Conservation (phyloP, 2,797 vertebrate species). For the Cheirogaleus major region DNA sequence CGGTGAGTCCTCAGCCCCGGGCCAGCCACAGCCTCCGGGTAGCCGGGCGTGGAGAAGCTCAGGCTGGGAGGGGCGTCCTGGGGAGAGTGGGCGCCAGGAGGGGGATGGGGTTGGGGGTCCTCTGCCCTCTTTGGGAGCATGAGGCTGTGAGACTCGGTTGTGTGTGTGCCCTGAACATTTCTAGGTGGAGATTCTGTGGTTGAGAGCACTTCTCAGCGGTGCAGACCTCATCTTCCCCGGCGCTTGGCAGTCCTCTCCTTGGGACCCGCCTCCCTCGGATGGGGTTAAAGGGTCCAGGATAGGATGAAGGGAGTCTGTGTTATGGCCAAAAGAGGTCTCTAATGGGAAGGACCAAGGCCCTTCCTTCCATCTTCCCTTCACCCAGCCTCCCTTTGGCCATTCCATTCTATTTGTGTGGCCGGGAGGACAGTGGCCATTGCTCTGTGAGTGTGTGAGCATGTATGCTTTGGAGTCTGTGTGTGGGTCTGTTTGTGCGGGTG, state of each 20-base stretch:
- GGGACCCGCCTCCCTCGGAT: background rate
- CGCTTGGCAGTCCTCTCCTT: background rate
- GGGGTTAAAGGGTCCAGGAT: background rate
- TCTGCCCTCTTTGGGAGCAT: background rate
- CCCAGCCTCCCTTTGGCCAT: background rate
- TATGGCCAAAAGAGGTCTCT: background rate
- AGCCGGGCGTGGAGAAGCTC: background rate
- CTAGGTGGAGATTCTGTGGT: background rate
- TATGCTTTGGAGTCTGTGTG: background rate
- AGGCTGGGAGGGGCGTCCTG: constrained; percentile 18
- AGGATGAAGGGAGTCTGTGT: background rate
- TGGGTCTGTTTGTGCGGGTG: background rate
- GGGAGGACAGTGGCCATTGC: background rate
- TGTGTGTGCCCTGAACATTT: background rate
- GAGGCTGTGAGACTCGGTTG: background rate
- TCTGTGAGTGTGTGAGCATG: background rate
- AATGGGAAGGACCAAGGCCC: background rate
- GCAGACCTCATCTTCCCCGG: background rate
- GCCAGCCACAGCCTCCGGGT: background rate
- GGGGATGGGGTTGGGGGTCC: background rate
- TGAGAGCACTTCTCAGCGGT: background rate
- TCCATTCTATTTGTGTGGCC: constrained; percentile 36
- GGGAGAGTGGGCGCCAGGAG: background rate
- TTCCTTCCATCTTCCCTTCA: background rate
- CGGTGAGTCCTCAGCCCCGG: constrained; percentile 53